phyloP scores from a whole-genome alignment of 2,888 invertebrate species.

The Agrotis segetum region DNA sequence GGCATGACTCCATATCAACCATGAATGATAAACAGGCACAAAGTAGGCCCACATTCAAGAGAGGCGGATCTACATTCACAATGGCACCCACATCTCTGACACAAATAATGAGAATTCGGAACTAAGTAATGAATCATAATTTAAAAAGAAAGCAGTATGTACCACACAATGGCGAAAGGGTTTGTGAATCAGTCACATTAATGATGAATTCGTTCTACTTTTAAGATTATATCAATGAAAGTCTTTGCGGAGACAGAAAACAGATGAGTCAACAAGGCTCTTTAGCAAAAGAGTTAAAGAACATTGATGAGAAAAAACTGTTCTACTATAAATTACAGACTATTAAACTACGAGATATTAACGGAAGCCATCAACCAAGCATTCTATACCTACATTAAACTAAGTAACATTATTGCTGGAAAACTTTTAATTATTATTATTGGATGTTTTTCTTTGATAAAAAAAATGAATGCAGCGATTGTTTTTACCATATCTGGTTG shows the following conservation, averaged over 20 bases:
- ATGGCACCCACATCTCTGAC: conserved; percentile 47
- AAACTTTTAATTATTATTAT: no score
- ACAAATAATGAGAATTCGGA: conserved; percentile 47
- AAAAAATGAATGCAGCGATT: no score
- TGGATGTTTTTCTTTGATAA: no score
- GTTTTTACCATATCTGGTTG: no score
- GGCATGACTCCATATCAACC: conserved; percentile 39
- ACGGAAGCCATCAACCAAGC: no score
- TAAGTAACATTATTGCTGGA: no score
- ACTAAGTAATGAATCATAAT: conserved; percentile 55
- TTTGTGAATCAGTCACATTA: conserved; percentile 36
- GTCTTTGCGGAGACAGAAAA: neutral
- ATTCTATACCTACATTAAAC: no score
- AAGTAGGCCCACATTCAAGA: conserved; percentile 44
- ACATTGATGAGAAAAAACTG: neutral
- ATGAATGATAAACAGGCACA: conserved; percentile 46
- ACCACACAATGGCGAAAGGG: conserved; percentile 43
- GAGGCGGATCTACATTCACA: conserved; percentile 54
- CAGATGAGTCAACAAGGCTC: neutral
- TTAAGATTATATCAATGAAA: conserved; percentile 8
- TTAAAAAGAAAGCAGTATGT: conserved; percentile 55
- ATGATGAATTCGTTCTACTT: conserved; percentile 26
- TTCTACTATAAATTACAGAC: neutral
- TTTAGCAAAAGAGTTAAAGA: neutral
- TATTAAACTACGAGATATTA: neutral